Percentiles rank a stretch among this genome's conserved stretches.
Conservation (phyloP, 2,888 invertebrate species). For the Ophioninae sp. region DNA sequence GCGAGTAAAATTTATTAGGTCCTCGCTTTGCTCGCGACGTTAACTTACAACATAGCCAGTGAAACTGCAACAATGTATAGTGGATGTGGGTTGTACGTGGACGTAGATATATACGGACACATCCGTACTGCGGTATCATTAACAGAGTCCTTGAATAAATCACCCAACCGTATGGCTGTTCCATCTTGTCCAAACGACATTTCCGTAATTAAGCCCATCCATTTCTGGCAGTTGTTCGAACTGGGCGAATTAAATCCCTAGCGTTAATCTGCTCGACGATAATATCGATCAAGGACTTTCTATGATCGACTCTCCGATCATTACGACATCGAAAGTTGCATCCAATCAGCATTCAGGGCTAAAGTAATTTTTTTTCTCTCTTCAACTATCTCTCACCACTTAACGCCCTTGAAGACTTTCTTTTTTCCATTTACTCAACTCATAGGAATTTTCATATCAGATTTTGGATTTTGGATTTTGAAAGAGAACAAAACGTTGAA, state of each 20-base stretch:
- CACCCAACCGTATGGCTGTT: conserved; percentile 23
- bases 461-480: background rate
- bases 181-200: conserved; percentile 34
- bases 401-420: background rate
- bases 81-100: background rate
- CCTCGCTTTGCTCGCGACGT: background rate
- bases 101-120: background rate
- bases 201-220: conserved; percentile 40
- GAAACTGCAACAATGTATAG: background rate
- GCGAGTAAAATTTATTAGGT: background rate
- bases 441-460: conserved; percentile 20
- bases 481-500: conserved; percentile 5
- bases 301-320: conserved; percentile 19
- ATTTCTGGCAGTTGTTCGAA: conserved; percentile 17
- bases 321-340: conserved; percentile 27
- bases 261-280: conserved; percentile 29
- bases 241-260: conserved; percentile 18
- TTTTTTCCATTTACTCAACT: conserved; percentile 11
- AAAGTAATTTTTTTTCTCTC: background rate
- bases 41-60: background rate
- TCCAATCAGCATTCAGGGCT: conserved; percentile 8
- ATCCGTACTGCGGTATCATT: conserved; percentile 17
- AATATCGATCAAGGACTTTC: conserved; percentile 38
- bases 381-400: background rate
- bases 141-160: conserved; percentile 31